These are phyloP conservation scores for Scalopus aquaticus DNA, from an alignment of 2,113 vertebrate genomes.

Conservation along the genomic window DNA sequence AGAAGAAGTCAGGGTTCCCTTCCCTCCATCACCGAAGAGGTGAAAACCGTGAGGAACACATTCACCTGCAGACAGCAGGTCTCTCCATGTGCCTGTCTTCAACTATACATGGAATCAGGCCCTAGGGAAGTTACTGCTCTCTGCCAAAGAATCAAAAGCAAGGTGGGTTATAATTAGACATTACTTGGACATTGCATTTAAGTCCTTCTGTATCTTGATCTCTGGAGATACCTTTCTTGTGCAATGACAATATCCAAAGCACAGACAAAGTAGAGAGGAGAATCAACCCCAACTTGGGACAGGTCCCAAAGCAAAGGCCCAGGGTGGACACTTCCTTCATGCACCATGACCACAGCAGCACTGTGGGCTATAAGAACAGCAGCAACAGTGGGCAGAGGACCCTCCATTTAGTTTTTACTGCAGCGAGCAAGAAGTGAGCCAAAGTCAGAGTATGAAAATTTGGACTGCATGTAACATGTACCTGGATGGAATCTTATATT, in stretches of 20 bases:
- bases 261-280: background rate
- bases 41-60: background rate
- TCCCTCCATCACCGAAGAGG: no score
- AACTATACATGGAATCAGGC: background rate
- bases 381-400: no score
- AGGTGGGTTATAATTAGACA: background rate
- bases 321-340: background rate
- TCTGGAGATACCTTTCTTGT: background rate
- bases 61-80: background rate
- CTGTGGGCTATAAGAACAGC: no score
- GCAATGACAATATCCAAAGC: background rate
- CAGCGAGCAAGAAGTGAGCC: background rate
- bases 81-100: background rate
- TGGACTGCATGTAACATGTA: background rate
- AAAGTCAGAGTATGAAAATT: background rate
- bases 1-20: background rate
- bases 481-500: background rate
- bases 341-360: no score
- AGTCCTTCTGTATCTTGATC: background rate
- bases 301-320: background rate
- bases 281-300: background rate
- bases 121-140: background rate
- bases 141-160: background rate
- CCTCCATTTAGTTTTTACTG: background rate
- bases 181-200: background rate